Conservation (phyloP, 2,797 vertebrate species). For the Neosalanx taihuensis region DNA sequence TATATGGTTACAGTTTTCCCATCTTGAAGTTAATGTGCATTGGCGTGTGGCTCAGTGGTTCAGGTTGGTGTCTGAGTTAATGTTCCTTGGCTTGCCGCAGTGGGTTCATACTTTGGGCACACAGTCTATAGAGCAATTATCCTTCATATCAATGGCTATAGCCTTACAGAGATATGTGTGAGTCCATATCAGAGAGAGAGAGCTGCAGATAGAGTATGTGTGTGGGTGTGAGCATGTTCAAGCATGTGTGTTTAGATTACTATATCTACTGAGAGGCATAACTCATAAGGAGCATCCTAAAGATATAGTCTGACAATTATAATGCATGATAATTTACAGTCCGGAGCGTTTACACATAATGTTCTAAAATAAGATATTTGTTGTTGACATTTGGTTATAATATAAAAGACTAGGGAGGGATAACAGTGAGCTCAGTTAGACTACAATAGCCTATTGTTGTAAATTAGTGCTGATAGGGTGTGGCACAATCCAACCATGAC, state of each 20-base stretch:
- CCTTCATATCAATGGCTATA: slow-evolving; percentile 38
- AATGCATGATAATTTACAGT: slow-evolving; percentile 3
- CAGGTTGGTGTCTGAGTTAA: slow-evolving; percentile 24
- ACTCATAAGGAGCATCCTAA: background rate
- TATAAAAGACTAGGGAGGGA: background rate
- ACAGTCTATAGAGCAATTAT: slow-evolving; percentile 40
- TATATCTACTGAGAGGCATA: slow-evolving; percentile 12
- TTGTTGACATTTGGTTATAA: background rate
- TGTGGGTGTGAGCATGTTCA: background rate
- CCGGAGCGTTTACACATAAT: background rate
- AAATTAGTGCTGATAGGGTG: background rate
- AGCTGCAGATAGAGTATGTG: slow-evolving; percentile 7
- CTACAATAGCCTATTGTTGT: background rate
- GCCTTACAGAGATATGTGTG: slow-evolving; percentile 36
- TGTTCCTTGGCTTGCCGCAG: slow-evolving; percentile 29
- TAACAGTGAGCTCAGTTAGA: background rate
- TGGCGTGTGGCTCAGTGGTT: slow-evolving; percentile 15
- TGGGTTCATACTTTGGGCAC: slow-evolving; percentile 51
- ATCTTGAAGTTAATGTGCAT: slow-evolving; percentile 21
- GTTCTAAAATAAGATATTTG: background rate
- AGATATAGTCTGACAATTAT: slow-evolving; percentile 20
- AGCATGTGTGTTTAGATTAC: background rate
- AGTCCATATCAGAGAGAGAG: background rate
- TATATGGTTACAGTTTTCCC: slow-evolving; percentile 1
- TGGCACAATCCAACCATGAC: background rate